Evolutionary conservation across 2,797 vertebrate species (phyloP).

Genomic region (Margarornis squamiger): DNA sequence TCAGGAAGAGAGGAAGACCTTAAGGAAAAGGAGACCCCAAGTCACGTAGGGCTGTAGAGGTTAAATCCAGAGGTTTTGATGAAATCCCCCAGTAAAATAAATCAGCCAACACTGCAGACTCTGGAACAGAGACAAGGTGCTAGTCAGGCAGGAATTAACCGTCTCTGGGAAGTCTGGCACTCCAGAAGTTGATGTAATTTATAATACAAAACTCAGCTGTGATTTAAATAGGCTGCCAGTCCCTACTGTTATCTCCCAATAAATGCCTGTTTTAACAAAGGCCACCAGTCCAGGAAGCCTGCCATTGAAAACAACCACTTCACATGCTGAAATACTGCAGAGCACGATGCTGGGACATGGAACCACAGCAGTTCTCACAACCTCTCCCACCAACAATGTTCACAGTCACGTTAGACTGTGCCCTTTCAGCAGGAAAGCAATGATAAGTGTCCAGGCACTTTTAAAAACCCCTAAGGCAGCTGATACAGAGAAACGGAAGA

Average conservation of each 20-base stretch:
- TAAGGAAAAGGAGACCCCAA: neutral
- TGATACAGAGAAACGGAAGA: neutral
- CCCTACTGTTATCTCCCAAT: slow-evolving; percentile 28
- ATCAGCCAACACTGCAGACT: slow-evolving; percentile 16
- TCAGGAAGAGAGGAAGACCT: neutral
- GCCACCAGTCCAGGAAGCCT: slow-evolving; percentile 36
- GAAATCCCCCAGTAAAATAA: slow-evolving; percentile 30
- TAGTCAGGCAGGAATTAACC: slow-evolving; percentile 33
- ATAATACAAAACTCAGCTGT: slow-evolving; percentile 53
- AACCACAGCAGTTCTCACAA: slow-evolving; percentile 17
- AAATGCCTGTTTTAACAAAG: slow-evolving; percentile 42
- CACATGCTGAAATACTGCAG: slow-evolving; percentile 29
- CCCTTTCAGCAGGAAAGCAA: neutral
- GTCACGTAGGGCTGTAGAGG: neutral
- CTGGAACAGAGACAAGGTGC: slow-evolving; percentile 41
- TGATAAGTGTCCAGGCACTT: neutral
- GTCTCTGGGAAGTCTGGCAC: slow-evolving; percentile 35
- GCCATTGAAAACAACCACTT: slow-evolving; percentile 44
- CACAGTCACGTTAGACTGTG: neutral
- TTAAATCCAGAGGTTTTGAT: slow-evolving; percentile 37
- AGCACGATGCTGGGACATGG: neutral
- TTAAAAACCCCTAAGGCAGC: neutral
- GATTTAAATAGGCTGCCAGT: slow-evolving; percentile 55
- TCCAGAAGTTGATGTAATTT: slow-evolving; percentile 47
- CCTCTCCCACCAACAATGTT: neutral